Conservation (phyloP, 53 echinoderm and acorn worm genomes). For the Apostichopus leukothele region DNA sequence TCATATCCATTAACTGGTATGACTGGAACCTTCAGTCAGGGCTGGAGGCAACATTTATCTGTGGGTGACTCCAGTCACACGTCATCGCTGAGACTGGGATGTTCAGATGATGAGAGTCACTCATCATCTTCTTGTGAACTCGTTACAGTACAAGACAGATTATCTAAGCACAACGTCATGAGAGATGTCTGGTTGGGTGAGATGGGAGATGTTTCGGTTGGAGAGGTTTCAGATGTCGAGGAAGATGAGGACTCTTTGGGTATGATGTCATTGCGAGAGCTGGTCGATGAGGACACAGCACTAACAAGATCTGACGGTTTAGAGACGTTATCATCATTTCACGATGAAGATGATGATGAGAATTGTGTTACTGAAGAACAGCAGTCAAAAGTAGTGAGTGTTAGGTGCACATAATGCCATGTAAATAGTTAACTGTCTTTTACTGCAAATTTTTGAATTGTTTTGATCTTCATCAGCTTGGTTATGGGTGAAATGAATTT, state of each 20-base stretch:
- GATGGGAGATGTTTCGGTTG: neutral
- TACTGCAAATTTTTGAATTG: too few relatives aligned
- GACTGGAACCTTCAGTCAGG: neutral
- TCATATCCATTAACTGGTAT: neutral
- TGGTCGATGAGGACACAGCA: neutral
- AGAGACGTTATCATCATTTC: neutral
- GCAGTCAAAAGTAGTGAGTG: neutral
- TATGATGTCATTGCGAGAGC: constrained; percentile 8
- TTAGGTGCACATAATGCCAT: neutral
- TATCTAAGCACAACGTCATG: neutral
- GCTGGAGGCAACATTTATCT: neutral
- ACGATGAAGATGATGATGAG: neutral
- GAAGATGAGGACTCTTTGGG: constrained; percentile 10
- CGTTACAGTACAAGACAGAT: neutral
- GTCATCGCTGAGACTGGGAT: neutral
- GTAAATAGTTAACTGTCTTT: too few relatives aligned
- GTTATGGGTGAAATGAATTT: too few relatives aligned
- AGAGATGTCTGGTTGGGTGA: constrained; percentile 25
- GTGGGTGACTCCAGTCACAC: neutral
- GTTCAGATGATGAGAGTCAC: neutral
- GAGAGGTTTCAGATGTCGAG: neutral
- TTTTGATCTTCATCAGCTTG: too few relatives aligned
- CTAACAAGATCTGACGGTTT: neutral
- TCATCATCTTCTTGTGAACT: neutral
- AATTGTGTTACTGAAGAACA: neutral